A percentile compares a stretch with the other conserved stretches of the same genome.
phyloP scores from a whole-genome alignment of 2,113 vertebrate species.

The Sterrhoptilus dennistouni region DNA sequence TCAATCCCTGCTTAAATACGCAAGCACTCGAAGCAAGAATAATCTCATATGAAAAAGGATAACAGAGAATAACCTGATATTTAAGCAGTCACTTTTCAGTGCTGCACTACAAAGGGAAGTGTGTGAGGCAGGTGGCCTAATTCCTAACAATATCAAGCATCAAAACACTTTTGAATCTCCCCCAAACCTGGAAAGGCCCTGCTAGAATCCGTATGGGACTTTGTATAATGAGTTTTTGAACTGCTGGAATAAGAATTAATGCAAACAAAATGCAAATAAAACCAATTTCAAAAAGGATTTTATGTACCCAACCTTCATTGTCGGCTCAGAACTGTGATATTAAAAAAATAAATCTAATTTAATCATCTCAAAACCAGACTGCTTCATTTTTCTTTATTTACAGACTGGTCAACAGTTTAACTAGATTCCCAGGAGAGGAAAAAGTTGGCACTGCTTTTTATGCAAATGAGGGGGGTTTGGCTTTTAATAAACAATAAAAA shows the following conservation, averaged over 20 bases:
- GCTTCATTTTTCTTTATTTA: not conserved
- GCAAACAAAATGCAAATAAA: not conserved
- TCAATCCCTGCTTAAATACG: not conserved
- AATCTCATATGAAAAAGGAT: not conserved
- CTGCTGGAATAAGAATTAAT: not conserved
- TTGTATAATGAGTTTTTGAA: not conserved
- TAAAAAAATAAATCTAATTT: not conserved
- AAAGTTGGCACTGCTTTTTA: not conserved
- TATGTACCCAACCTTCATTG: not conserved
- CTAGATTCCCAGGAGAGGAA: not conserved
- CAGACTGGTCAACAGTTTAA: not conserved
- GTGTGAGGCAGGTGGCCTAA: not conserved
- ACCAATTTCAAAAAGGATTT: not conserved
- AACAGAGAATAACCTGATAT: not conserved
- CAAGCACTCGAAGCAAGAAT: not conserved
- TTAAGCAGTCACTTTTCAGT: not conserved
- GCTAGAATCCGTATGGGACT: not conserved
- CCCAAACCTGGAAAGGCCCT: not conserved
- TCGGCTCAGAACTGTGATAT: not conserved
- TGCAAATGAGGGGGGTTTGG: rapidly evolving
- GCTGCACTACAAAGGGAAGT: not conserved
- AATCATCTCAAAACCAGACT: not conserved
- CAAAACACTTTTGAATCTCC: not conserved
- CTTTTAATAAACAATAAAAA: not conserved
- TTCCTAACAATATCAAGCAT: not conserved